A percentile compares a stretch with the other conserved stretches of the same genome.
These are phyloP conservation scores for Corythaeola cristata DNA, from an alignment of 2,113 vertebrate species.

Conservation along the genomic window DNA sequence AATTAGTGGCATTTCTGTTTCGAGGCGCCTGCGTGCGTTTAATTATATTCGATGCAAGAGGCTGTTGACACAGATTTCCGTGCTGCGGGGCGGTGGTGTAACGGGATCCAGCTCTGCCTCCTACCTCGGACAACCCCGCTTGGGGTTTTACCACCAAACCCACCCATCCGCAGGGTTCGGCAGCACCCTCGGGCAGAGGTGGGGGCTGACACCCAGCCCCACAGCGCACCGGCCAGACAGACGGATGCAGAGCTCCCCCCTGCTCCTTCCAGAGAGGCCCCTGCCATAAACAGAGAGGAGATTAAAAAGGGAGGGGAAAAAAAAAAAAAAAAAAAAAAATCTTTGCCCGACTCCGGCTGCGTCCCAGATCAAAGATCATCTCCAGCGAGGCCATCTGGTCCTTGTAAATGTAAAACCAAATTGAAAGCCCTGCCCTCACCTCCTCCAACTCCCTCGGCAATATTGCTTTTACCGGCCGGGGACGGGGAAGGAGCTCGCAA, in stretches of 20 bases:
- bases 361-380: constrained; percentile 70
- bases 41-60: background rate
- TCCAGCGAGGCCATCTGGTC: constrained; percentile 66
- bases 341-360: constrained; percentile 38
- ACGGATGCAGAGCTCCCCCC: background rate
- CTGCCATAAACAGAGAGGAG: background rate
- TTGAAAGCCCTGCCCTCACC: constrained; percentile 64
- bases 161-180: background rate
- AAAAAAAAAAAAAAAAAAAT: background rate
- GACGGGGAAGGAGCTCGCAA: background rate
- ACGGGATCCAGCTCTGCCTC: background rate
- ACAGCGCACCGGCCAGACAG: rapidly evolving
- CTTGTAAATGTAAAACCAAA: constrained; percentile 70
- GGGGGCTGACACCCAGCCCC: background rate
- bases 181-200: background rate
- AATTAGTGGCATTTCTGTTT: constrained; percentile 8
- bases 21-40: background rate
- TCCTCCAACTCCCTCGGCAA: constrained; percentile 37
- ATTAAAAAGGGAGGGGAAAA: background rate
- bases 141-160: background rate
- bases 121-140: background rate
- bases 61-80: background rate
- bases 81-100: background rate
- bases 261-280: background rate
- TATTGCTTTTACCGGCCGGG: background rate